Conservation (phyloP, 53 echinoderm and acorn worm genomes). For the Echinometra lucunter region DNA sequence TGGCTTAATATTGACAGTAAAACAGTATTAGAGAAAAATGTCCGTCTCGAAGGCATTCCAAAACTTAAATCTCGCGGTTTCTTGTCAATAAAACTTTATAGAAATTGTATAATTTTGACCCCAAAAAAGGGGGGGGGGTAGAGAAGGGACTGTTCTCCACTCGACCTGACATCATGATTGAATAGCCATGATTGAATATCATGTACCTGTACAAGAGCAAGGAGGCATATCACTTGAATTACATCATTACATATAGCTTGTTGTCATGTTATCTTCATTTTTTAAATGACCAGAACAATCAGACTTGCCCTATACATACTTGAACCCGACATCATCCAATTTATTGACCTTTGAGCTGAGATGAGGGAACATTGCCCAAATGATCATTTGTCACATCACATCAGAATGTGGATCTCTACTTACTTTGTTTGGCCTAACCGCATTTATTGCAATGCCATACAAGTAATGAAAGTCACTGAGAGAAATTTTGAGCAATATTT, state of each 20-base stretch:
- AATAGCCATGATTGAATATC: not conserved
- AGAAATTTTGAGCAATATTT: conserved; percentile 54
- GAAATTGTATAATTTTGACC: not conserved
- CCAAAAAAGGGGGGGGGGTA: not conserved
- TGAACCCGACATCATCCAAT: conserved; percentile 32
- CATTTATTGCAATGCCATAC: conserved; percentile 54
- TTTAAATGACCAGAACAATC: not conserved
- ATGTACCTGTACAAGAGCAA: not conserved
- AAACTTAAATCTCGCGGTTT: not conserved
- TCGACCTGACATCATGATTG: not conserved
- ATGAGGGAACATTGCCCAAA: conserved; percentile 56
- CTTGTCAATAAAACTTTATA: not conserved
- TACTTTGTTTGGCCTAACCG: conserved; percentile 49
- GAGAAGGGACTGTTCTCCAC: not conserved
- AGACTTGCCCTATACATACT: not conserved
- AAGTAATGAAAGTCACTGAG: not conserved
- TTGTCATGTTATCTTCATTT: not conserved
- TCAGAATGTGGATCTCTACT: not conserved
- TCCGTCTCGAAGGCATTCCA: not conserved
- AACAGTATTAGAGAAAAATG: not conserved
- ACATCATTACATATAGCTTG: not conserved
- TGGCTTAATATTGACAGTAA: not conserved
- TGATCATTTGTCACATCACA: conserved; percentile 55
- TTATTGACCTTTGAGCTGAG: not conserved
- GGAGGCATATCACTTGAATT: not conserved